phyloP scores from a whole-genome alignment of 2,888 invertebrate genomes.

The Zeuzera pyrina region DNA sequence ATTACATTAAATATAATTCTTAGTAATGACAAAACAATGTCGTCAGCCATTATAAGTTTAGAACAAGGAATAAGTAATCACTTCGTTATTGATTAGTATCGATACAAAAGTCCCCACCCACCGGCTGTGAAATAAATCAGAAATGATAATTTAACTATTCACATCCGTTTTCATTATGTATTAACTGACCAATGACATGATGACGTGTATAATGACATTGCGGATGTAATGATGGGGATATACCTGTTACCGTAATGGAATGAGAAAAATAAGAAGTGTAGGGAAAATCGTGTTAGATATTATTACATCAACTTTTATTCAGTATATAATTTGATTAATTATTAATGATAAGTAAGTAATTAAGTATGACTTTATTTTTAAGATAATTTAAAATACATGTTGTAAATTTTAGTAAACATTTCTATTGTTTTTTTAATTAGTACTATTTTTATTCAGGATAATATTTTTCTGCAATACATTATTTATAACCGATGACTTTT shows the following conservation, averaged over 20 bases:
- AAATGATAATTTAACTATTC: conserved; percentile 46
- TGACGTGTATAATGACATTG: conserved; percentile 26
- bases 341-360: no score
- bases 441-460: no score
- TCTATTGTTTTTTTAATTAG: no score
- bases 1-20: no score
- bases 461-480: no score
- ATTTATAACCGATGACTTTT: no score
- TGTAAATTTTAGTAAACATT: no score
- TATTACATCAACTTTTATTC: no score
- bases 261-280: neutral
- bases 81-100: neutral
- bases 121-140: conserved; percentile 40
- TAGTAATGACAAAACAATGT: no score
- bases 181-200: conserved; percentile 12
- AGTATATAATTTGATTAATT: no score
- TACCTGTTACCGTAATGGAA: neutral
- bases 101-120: conserved; percentile 26
- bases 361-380: neutral
- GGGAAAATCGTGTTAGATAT: conserved; percentile 1
- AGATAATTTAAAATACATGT: no score
- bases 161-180: conserved; percentile 61
- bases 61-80: conserved; percentile 1
- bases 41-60: neutral
- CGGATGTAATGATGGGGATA: conserved; percentile 33